A percentile compares a stretch with the other conserved stretches of the same genome.
phyloP scores from a whole-genome alignment of 30 jellyfish, hydroid and myxozoan species.

The Aurelia sp. region DNA sequence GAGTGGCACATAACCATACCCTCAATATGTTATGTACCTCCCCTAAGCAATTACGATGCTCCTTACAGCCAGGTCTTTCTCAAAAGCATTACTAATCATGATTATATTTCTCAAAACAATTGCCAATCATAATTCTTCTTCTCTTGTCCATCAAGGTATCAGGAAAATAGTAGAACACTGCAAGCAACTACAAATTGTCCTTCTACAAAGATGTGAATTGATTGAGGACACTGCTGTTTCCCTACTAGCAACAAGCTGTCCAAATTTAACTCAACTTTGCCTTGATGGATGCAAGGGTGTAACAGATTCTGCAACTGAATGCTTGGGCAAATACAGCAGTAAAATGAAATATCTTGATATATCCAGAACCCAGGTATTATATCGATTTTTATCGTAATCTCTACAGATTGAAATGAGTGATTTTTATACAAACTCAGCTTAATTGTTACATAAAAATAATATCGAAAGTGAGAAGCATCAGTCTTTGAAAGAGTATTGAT shows the following conservation, averaged over 20 bases:
- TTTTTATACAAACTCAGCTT: too few species aligned
- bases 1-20: too few species aligned
- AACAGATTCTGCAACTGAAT: slow-evolving; percentile 40
- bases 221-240: slow-evolving; percentile 60
- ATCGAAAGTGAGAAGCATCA: background rate
- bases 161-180: slow-evolving; percentile 21
- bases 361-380: slow-evolving; percentile 63
- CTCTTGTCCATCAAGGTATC: slow-evolving; percentile 17
- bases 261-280: slow-evolving; percentile 46
- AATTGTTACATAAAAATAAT: too few species aligned
- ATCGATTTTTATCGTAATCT: too few species aligned
- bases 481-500: background rate
- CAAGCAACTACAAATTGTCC: slow-evolving; percentile 31
- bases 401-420: too few species aligned
- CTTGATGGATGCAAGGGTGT: slow-evolving; percentile 46
- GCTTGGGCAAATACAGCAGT: slow-evolving; percentile 8
- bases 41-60: too few species aligned
- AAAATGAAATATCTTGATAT: slow-evolving; percentile 41
- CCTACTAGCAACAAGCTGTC: slow-evolving; percentile 24
- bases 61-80: too few species aligned
- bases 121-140: background rate
- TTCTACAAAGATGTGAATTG: slow-evolving; percentile 54
- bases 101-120: too few species aligned
- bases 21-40: too few species aligned
- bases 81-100: too few species aligned